Evolutionary conservation across 2,888 invertebrate species (phyloP).

Genomic region (Drosophila paramelanica): DNA sequence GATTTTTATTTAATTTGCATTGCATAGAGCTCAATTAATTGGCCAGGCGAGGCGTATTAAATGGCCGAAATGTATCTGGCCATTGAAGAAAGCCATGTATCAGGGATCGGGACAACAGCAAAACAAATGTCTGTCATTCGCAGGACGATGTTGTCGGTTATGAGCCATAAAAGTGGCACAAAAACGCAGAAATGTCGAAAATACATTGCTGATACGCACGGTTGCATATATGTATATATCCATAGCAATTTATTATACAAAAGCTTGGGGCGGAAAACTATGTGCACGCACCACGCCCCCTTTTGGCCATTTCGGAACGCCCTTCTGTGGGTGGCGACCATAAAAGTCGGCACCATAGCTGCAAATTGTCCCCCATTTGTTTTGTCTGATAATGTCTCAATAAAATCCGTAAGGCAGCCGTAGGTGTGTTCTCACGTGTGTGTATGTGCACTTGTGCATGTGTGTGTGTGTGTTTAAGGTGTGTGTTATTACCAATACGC

Average conservation of each 20-base stretch:
- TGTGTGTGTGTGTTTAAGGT: slow-evolving; percentile 24
- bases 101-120: slow-evolving; percentile 28
- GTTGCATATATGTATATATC: slow-evolving; percentile 43
- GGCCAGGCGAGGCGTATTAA: slow-evolving; percentile 28
- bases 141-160: slow-evolving; percentile 57
- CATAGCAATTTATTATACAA: slow-evolving; percentile 58
- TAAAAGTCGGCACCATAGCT: slow-evolving; percentile 59
- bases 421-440: slow-evolving; percentile 45
- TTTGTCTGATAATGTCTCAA: slow-evolving; percentile 75
- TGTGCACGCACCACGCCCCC: slow-evolving; percentile 48
- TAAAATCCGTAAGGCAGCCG: slow-evolving; percentile 64
- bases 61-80: slow-evolving; percentile 18
- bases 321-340: slow-evolving; percentile 43
- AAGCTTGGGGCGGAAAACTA: slow-evolving; percentile 52
- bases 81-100: slow-evolving; percentile 1
- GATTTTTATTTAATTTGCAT: slow-evolving; percentile 59
- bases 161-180: slow-evolving; percentile 64
- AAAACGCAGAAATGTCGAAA: slow-evolving; percentile 31
- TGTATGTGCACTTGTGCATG: neutral
- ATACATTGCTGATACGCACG: slow-evolving; percentile 57
- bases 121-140: slow-evolving; percentile 58
- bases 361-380: slow-evolving; percentile 77
- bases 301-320: slow-evolving; percentile 51
- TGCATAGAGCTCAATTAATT: slow-evolving; percentile 59
- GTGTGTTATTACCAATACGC: slow-evolving; percentile 52